Base-by-base conservation (phyloP, 2,888 invertebrate genomes). In the Pristionchus japonicus region DNA sequence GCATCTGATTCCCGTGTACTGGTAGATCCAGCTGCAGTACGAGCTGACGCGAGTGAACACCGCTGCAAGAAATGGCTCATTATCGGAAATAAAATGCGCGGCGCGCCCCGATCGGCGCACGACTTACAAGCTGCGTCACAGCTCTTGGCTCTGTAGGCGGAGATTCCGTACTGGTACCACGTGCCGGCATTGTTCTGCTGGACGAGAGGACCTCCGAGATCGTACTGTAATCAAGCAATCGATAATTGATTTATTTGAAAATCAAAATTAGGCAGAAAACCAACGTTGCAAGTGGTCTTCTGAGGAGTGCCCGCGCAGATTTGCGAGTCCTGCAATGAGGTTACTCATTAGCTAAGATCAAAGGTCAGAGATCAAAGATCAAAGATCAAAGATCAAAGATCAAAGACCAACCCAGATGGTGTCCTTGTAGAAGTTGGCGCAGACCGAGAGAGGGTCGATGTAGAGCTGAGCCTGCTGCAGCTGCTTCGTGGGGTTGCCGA, bases 161-260 rank as follows among this genome's bases (percentile, higher is more conserved):
- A 52, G 61, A 87, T 40, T 13, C 87, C 87, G 47, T 87, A 87
- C 47, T 80, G 77, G 80, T 61, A 87, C 87, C 87, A 87, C 6
- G 61, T n/a, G 31, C 87, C 80, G 17, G 17, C 23, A 4, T 17
- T 31, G 27, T 49, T 83, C 34, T 43, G 37, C 61, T 87, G 77
- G 37, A 57, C 43, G 13, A 87, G 80, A 9, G 87, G 87, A 61
- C 87, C 80, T 23, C 87, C 87, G 13, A 74, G 49, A 27, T 87
- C 87, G 27, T 74, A 74, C 87, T 87, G 34, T 23, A 67, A 86
- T 83, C 34, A n/a, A n/a, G 43, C 27, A 43, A 40, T 74, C n/a
- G n/a, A n/a, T n/a, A n/a, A n/a, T n/a, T n/a, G n/a, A 74, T 6
- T 40, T 9, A 43, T 11, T 43, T 11, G 43, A 43, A 43, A 43